Evolutionary conservation across 2,113 vertebrate species (phyloP), one percentile per base, ranked within the genome.

Genomic region (Mugil cephalus): DNA sequence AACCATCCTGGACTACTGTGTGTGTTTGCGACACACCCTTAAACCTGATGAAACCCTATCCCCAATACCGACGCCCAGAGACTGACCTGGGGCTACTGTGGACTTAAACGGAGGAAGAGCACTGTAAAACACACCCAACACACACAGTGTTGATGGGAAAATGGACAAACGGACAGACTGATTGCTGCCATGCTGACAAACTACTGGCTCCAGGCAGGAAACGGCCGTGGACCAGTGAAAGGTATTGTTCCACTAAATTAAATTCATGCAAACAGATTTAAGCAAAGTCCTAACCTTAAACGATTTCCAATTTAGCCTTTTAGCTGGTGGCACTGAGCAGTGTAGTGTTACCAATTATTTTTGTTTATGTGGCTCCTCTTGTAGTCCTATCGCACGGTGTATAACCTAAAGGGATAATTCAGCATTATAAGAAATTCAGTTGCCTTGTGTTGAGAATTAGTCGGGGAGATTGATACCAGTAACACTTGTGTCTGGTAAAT

Each of bases 51-150:
- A 52, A 79, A 15, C 69, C 55, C 62, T 59, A n/a, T 15, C 51
- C 79, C 66, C 50, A n/a, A 10, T 45, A 82, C 88, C 69, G 61
- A 89, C 2, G 30, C 85, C 82, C 85, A 89, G 84, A 88, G 84
- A 86, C 88, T 79, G 80, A 90, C 53, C 84, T 56, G 53, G 84
- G 71, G 75, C 81, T 75, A 86, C 90, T 90, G 89, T 90, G 90
- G 89, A 91, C 80, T 78, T 58, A 65, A 62, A 64, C 68, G 76
- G 71, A 77, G 74, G 67, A 86, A 67, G 79, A 85, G 51, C 74
- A 87, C 69, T 86, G 82, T 82, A 76, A 68, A 83, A 84, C 60
- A 74, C 68, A 69, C 36, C 13, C 2, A 77, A 58, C 17, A 59
- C 35, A 47, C 55, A 51, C 63, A 77, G 52, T 82, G 72, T 60